Evolutionary conservation across 2,113 vertebrate species (phyloP).

Genomic region (Cinclus mexicanus): DNA sequence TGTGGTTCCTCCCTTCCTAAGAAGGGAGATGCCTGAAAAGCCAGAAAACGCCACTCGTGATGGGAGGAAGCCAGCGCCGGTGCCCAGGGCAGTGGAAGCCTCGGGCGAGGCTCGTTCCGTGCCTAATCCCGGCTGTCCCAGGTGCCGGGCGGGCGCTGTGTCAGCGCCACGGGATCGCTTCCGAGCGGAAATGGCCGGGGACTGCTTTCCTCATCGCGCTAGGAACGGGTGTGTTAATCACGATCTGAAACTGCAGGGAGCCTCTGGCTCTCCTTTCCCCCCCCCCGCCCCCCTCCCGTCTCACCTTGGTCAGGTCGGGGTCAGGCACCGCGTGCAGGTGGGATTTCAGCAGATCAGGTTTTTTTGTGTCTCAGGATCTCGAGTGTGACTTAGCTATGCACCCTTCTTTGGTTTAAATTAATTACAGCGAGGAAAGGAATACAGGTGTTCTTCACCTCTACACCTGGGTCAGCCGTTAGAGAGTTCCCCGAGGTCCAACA

Average conservation of each 20-base stretch:
- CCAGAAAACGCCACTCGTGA: neutral
- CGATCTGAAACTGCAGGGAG: neutral
- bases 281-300: neutral
- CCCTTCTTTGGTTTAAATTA: neutral
- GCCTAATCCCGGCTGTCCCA: neutral
- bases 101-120: neutral
- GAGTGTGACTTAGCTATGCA: neutral
- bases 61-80: neutral
- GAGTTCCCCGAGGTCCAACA: neutral
- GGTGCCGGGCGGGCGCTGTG: neutral
- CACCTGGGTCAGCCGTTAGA: accelerated
- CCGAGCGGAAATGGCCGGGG: neutral
- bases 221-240: neutral
- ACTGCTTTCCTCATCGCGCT: accelerated
- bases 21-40: neutral
- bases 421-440: neutral
- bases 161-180: neutral
- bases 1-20: neutral
- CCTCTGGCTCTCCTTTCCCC: neutral
- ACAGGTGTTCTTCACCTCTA: neutral
- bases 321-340: neutral
- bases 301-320: neutral
- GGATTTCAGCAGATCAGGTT: neutral
- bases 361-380: neutral
- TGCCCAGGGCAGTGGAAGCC: neutral